Evolutionary conservation across 2,888 invertebrate genomes (phyloP), one percentile per base, ranked within the genome.

Genomic region (Drosophila fungiperda): DNA sequence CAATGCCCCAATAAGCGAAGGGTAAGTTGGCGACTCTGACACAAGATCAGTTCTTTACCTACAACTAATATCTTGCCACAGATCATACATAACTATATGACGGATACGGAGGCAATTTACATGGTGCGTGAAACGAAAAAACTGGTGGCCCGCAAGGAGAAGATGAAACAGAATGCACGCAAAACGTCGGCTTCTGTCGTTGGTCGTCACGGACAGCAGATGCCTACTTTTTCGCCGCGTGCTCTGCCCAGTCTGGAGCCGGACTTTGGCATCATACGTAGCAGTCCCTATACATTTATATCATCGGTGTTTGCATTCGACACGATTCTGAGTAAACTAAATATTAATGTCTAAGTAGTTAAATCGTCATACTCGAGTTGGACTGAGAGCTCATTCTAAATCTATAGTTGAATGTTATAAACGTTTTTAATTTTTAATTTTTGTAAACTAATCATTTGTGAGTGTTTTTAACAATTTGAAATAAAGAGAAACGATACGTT

Each of bases 301-400:
- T 93, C 92, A 15, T 92, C 93, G 2, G 92, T 93, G 40, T 93
- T 91, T 85, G 93, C 92, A 26, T 93, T 93, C 61, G 93, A 93
- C 66, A 89, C 92, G 6, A 90, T 93, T 53, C 80, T 93, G n/a
- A 76, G 76, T 53, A 91, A 90, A 78, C 84, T 93, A 55, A 84
- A 90, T 50, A 93, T 93, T 66, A 89, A 92, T 71, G 73, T 83
- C 32, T 83, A 42, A 42, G 32, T 42, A 79, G 68, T 35, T 50
- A 29, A 20, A 15, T 17, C 26, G 23, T 45, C 12, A 2, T 33
- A 42, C 2, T 26, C 49, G 29, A 50, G 42, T 11, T 35, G 20
- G n/a, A n/a, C 17, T 33, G 12, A n/a, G 29, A 50, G 52, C 61
- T 62, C 53, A 40, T 70, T 20, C 29, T 52, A 64, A 53, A 54